Percentiles rank a stretch among this genome's conserved stretches.
phyloP scores from a whole-genome alignment of 2,113 vertebrate genomes.

The Physeter macrocephalus region DNA sequence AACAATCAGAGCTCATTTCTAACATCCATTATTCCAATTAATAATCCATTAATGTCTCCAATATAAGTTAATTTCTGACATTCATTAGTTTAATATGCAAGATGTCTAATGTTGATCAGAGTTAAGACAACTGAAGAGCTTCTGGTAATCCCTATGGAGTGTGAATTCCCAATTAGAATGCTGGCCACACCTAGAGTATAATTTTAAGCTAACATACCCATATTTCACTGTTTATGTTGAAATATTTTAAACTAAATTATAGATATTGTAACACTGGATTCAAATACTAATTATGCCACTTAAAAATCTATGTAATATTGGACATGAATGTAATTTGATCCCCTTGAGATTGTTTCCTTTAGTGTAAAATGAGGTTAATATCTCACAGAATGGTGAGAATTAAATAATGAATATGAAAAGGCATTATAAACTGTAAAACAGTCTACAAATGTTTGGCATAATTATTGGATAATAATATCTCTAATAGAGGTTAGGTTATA shows the following conservation, averaged over 20 bases:
- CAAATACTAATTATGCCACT: slow-evolving; percentile 9
- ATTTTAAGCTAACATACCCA: neutral
- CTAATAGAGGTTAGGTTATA: neutral
- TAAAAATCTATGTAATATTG: neutral
- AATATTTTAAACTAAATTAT: neutral
- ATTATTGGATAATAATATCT: neutral
- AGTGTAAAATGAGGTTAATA: neutral
- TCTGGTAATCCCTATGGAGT: neutral
- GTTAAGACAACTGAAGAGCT: neutral
- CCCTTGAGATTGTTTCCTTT: neutral
- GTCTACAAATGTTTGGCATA: neutral
- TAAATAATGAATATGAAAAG: neutral
- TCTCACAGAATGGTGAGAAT: neutral
- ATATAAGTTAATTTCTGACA: neutral
- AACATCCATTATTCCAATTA: neutral
- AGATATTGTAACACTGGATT: neutral
- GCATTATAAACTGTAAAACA: slow-evolving; percentile 13
- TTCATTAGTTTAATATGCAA: slow-evolving; percentile 4
- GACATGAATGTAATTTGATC: neutral
- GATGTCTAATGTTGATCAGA: neutral
- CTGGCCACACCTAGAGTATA: neutral
- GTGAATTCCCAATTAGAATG: neutral
- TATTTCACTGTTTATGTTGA: neutral
- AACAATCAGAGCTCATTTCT: neutral
- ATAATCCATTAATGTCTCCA: neutral